Percentiles rank a stretch among this genome's conserved stretches.
These are phyloP conservation scores for Enteromius fasciolatus DNA, from an alignment of 2,797 vertebrate genomes.

Conservation along the genomic window DNA sequence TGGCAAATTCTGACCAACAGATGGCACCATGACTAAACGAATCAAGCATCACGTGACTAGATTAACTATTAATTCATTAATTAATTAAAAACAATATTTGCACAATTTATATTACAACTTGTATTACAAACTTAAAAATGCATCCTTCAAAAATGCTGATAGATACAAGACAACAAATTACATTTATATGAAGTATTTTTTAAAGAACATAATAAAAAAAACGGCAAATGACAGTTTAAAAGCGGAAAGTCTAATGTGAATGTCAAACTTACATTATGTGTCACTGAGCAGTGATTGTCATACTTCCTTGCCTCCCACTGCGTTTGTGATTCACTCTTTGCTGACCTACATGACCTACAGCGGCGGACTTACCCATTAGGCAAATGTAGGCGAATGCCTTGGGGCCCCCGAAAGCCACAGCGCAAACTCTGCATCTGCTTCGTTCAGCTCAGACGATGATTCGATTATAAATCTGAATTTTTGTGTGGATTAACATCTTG, in stretches of 20 bases:
- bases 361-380: no score
- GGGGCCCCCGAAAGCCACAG: no score
- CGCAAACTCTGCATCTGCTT: no score
- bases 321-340: slow-evolving; percentile 14
- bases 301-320: slow-evolving; percentile 11
- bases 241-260: background rate
- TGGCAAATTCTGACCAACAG: slow-evolving; percentile 4
- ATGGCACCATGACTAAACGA: slow-evolving; percentile 8
- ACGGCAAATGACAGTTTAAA: background rate
- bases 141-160: background rate
- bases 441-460: no score
- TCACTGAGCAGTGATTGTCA: slow-evolving; percentile 4
- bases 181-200: background rate
- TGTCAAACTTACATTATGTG: background rate
- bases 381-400: no score
- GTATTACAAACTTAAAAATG: background rate
- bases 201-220: background rate
- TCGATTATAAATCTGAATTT: no score
- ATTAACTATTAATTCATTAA: background rate
- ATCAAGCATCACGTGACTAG: background rate
- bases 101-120: no score
- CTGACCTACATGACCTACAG: background rate
- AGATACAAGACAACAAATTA: background rate
- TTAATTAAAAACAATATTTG: background rate
- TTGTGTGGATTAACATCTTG: no score